These are phyloP conservation scores for Pseudococcus jackbeardsleyi DNA, from an alignment of 2,888 invertebrate species.

Conservation along the genomic window DNA sequence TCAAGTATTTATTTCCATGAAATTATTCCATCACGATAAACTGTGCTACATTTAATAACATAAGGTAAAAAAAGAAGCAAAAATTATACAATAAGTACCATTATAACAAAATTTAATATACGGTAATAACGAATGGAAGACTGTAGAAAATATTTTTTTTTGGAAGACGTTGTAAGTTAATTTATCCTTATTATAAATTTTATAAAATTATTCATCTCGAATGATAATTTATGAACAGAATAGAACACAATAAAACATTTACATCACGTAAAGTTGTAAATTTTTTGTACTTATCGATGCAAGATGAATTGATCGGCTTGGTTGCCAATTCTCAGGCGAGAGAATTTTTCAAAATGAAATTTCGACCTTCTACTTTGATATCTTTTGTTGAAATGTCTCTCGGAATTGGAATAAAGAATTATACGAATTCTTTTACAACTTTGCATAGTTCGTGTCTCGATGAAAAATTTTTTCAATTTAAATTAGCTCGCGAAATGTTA, in stretches of 20 bases:
- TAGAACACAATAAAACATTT: slow-evolving; percentile 42
- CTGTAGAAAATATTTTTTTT: slow-evolving; percentile 30
- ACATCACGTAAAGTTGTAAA: neutral
- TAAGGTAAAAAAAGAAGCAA: slow-evolving; percentile 5
- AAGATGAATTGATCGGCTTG: neutral
- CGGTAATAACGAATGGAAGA: slow-evolving; percentile 19
- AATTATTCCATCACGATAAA: slow-evolving; percentile 22
- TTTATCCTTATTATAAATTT: slow-evolving; percentile 35
- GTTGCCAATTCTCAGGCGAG: no score
- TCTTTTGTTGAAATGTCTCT: no score
- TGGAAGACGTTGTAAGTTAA: slow-evolving; percentile 30
- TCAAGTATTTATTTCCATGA: slow-evolving; percentile 1
- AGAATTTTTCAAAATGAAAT: no score
- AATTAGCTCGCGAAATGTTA: neutral
- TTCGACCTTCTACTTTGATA: no score
- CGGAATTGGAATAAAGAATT: no score
- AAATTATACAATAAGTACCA: slow-evolving; percentile 16
- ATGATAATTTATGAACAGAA: slow-evolving; percentile 30
- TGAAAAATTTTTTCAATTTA: no score
- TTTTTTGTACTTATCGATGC: neutral
- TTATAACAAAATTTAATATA: slow-evolving; percentile 15
- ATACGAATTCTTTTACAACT: no score
- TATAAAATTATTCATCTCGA: slow-evolving; percentile 17
- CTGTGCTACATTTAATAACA: slow-evolving; percentile 5
- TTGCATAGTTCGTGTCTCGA: no score